Percentiles rank a stretch among this genome's conserved stretches.
These are phyloP conservation scores for Schlechtendalia chinensis DNA, from an alignment of 1,140 invertebrate genomes.

Conservation along the genomic window DNA sequence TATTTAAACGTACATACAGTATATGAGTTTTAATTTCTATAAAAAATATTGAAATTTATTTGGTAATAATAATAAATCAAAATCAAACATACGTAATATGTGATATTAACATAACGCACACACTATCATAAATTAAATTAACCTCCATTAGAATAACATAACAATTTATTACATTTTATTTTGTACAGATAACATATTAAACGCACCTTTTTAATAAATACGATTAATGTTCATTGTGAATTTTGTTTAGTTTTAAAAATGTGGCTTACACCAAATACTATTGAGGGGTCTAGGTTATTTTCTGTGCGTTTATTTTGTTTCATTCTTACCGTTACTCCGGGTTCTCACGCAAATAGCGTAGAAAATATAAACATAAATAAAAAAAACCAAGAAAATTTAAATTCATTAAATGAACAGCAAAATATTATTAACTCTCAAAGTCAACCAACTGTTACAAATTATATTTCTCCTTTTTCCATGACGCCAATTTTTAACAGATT, in stretches of 20 bases:
- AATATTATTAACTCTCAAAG: too few relatives aligned
- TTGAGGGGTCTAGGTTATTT: neutral
- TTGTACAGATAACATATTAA: neutral
- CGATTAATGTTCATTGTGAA: neutral
- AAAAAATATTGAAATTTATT: too few relatives aligned
- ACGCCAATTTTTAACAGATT: too few relatives aligned
- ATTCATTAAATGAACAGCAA: too few relatives aligned
- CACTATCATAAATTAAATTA: neutral
- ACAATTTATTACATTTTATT: neutral
- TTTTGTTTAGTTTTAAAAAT: neutral
- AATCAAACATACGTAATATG: neutral
- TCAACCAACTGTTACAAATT: too few relatives aligned
- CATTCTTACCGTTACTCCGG: neutral
- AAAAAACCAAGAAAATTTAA: too few relatives aligned
- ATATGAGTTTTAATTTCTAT: too few relatives aligned
- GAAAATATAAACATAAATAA: too few relatives aligned
- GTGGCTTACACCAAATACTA: neutral
- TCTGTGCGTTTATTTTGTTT: neutral
- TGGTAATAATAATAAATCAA: conserved; percentile 7
- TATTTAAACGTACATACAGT: too few relatives aligned
- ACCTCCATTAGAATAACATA: neutral
- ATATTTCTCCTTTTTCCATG: too few relatives aligned
- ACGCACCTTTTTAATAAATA: neutral
- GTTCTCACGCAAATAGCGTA: too few relatives aligned
- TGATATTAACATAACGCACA: neutral